A percentile compares a stretch with the other conserved stretches of the same genome.
phyloP scores from a whole-genome alignment of 2,888 invertebrate genomes.

The Lepidocyrtoides sp. region DNA sequence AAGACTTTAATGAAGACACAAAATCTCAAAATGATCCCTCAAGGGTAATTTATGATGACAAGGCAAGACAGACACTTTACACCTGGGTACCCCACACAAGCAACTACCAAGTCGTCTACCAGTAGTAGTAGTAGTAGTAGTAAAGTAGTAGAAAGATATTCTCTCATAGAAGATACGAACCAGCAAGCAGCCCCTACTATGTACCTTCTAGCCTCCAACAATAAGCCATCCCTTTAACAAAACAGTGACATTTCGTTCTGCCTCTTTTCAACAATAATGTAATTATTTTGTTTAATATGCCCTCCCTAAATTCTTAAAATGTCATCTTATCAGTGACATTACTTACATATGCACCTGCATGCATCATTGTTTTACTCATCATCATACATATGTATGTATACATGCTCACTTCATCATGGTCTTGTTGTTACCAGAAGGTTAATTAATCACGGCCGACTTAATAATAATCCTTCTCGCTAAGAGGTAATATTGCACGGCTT shows the following conservation, averaged over 20 bases:
- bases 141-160: too few relatives aligned
- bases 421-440: too few relatives aligned
- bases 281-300: not conserved
- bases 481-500: not conserved
- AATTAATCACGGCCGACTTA: too few relatives aligned
- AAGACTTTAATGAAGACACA: slow-evolving; percentile 73
- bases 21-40: slow-evolving; percentile 71
- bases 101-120: not conserved
- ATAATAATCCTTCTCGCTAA: too few relatives aligned
- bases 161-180: not conserved
- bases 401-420: too few relatives aligned
- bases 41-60: slow-evolving; percentile 75
- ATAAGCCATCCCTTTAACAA: too few relatives aligned
- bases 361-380: too few relatives aligned
- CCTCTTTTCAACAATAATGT: not conserved
- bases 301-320: not conserved
- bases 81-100: slow-evolving; percentile 64
- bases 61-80: slow-evolving; percentile 65
- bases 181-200: not conserved
- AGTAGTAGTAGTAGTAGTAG: too few relatives aligned
- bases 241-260: slow-evolving; percentile 15
- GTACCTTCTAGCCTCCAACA: not conserved
- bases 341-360: too few relatives aligned
- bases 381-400: too few relatives aligned
- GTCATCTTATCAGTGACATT: not conserved